A percentile compares a stretch with the other conserved stretches of the same genome.
phyloP scores from a whole-genome alignment of 1,140 invertebrate genomes.

The Cyphomyrmex costatus region DNA sequence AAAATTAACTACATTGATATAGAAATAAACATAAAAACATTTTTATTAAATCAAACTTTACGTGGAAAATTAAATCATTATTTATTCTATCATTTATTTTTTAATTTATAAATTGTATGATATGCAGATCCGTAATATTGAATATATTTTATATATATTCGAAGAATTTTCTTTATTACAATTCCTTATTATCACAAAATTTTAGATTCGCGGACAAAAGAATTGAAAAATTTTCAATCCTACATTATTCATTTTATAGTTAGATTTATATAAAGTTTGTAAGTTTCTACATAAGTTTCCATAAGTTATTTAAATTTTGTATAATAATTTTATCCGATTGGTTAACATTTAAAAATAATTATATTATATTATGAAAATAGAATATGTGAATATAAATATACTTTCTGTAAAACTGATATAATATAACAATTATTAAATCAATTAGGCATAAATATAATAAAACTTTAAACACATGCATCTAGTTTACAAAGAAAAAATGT shows the following conservation, averaged over 20 bases:
- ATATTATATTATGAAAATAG: neutral
- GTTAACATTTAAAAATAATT: constrained; percentile 28
- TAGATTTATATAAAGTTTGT: neutral
- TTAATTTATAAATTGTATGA: neutral
- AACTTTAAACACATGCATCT: neutral
- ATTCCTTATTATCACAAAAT: neutral
- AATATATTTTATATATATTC: neutral
- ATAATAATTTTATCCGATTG: neutral
- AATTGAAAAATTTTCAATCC: neutral
- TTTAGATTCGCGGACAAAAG: neutral
- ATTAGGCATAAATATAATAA: neutral
- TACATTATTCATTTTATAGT: neutral
- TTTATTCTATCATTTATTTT: constrained; percentile 11
- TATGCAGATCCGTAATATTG: neutral
- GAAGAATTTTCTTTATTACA: neutral
- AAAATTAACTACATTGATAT: too few relatives aligned
- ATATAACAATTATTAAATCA: neutral
- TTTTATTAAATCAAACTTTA: neutral
- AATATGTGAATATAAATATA: neutral
- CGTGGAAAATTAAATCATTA: neutral
- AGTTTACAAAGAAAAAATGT: constrained; percentile 2
- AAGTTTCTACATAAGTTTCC: neutral
- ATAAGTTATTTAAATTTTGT: neutral
- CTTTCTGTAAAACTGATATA: neutral
- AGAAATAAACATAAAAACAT: neutral